phyloP scores from a whole-genome alignment of 2,113 vertebrate species.

The Stigmatopora argus region DNA sequence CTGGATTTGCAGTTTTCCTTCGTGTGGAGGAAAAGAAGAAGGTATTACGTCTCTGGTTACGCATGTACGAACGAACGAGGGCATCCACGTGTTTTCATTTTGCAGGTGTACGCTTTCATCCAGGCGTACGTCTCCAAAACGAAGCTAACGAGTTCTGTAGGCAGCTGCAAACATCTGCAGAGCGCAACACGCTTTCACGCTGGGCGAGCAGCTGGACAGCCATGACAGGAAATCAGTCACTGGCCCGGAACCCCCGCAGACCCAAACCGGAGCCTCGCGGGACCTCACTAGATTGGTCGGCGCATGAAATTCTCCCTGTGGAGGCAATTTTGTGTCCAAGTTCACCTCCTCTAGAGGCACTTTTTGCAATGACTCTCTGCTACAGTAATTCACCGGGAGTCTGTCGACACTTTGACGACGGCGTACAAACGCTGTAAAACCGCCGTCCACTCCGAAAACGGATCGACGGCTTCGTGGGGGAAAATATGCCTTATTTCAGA shows the following conservation, averaged over 20 bases:
- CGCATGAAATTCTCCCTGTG: conserved; percentile 28
- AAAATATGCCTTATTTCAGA: neutral
- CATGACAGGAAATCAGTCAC: conserved; percentile 34
- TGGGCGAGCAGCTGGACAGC: conserved; percentile 48
- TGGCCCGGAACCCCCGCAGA: conserved; percentile 30
- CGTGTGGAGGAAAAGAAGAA: conserved; percentile 1
- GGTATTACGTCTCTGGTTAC: conserved; percentile 1
- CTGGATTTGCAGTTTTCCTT: neutral
- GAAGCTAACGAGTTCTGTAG: neutral
- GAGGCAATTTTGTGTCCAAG: conserved; percentile 36
- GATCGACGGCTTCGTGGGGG: neutral
- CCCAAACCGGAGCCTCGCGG: conserved; percentile 21
- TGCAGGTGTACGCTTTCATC: conserved; percentile 9
- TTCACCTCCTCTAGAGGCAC: conserved; percentile 13
- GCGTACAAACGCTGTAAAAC: neutral
- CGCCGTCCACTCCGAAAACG: neutral
- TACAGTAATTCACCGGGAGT: conserved; percentile 21
- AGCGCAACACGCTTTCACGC: conserved; percentile 9
- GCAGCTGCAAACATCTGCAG: conserved; percentile 30
- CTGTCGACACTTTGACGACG: conserved; percentile 11
- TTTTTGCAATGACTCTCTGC: conserved; percentile 17
- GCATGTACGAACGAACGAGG: neutral
- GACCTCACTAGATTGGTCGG: conserved; percentile 29
- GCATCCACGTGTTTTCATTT: conserved; percentile 1
- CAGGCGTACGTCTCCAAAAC: neutral